Percentiles rank a stretch among this genome's conserved stretches.
Evolutionary conservation across 2,113 vertebrate genomes (phyloP).

Genomic region (Corythoichthys haematopterus): DNA sequence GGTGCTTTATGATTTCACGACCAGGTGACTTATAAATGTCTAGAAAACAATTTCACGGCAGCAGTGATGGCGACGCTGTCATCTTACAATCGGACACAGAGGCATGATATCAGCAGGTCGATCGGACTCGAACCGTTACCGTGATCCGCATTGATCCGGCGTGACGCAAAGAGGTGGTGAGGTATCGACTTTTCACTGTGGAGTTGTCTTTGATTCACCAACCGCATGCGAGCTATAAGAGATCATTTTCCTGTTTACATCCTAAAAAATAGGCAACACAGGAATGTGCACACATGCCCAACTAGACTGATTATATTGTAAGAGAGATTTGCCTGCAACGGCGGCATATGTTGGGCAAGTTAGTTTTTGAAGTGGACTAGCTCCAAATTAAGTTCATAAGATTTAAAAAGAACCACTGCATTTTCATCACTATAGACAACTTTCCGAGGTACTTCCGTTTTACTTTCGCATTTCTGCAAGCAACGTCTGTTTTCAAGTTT

Average conservation of each 20-base stretch:
- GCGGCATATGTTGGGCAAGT: slow-evolving; percentile 9
- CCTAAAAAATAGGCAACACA: slow-evolving; percentile 49
- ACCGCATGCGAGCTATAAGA: neutral
- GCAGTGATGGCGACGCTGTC: slow-evolving; percentile 25
- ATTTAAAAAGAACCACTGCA: no score
- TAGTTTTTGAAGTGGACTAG: no score
- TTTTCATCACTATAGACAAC: no score
- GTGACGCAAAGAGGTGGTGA: slow-evolving; percentile 29
- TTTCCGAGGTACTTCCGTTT: no score
- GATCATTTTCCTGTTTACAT: slow-evolving; percentile 26
- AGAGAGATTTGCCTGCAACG: slow-evolving; percentile 62
- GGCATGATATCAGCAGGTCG: slow-evolving; percentile 38
- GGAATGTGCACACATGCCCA: slow-evolving; percentile 35
- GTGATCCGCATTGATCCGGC: slow-evolving; percentile 49
- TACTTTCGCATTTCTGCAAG: no score
- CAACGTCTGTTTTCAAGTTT: no score
- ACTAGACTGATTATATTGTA: slow-evolving; percentile 59
- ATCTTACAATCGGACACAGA: slow-evolving; percentile 18
- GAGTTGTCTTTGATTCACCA: slow-evolving; percentile 27
- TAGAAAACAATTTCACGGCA: slow-evolving; percentile 39
- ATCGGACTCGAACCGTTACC: slow-evolving; percentile 50
- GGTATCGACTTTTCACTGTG: slow-evolving; percentile 41
- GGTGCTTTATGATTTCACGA: slow-evolving; percentile 46
- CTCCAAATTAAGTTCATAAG: no score
- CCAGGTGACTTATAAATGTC: slow-evolving; percentile 37